Base-by-base conservation (phyloP, 2,888 invertebrate species). In the Zele albiditarsus region DNA sequence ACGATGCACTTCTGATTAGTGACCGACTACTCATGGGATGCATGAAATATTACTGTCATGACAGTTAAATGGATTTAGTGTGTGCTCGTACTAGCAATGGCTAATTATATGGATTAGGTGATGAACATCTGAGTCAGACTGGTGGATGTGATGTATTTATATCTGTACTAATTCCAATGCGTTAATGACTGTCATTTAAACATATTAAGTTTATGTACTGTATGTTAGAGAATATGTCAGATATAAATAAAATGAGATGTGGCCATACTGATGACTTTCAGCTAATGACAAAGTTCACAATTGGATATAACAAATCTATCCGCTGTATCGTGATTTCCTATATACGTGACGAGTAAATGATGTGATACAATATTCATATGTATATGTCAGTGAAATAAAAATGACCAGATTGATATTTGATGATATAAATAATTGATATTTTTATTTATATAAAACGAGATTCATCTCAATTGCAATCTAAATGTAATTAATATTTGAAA, bases 41-140 rank as follows among this genome's bases (percentile, higher is more conserved):
- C 33, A 60, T 71, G 76, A 78, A 74, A 78, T 78, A 74, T 77
- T 66, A 42, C 66, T 46, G 53, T 14, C 65, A 58, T 74, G 74
- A 78, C 76, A 71, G 63, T 66, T 71, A 72, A 74, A 75, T 76
- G 73, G 74, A 73, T 76, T 76, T 73, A 73, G 69, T 72, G 67
- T 68, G n/a, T 53, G n/a, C 31, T 31, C 31, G 63, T 46, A 42
- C 58, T 33, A 71, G 63, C 31, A 67, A 71, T 23, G 58, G 69
- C 60, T 76, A 77, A 77, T 77, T 77, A 72, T 78, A 58, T 69
- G 65, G 72, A 74, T 76, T 74, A 66, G 58, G 71, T 63, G 8
- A 49, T 62, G 28, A 20, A 42, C 67, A 77, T 77, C 67, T 58
- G 71, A 67, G 31, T 73, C 25, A 49, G 28, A 62, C 31, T 27